Evolutionary conservation across 2,113 vertebrate genomes (phyloP).

Genomic region (Myotis davidii): DNA sequence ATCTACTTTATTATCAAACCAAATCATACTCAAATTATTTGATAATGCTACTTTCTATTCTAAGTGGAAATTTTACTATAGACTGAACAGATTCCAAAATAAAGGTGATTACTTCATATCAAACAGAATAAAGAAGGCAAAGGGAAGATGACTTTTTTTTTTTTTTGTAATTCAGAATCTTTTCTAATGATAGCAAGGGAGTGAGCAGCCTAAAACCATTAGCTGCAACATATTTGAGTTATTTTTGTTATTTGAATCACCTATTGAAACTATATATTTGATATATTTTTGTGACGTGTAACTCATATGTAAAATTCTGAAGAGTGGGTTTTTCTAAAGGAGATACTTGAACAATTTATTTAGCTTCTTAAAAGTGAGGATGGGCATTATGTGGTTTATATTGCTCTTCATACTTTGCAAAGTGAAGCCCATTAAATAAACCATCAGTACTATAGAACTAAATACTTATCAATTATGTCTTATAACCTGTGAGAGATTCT

Average conservation of each 20-base stretch:
- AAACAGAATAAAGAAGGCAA: not conserved
- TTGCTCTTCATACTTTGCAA: not conserved
- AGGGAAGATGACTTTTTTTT: not conserved
- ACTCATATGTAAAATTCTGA: constrained; percentile 40
- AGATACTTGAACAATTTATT: constrained; percentile 47
- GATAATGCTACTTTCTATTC: not conserved
- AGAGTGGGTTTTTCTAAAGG: not conserved
- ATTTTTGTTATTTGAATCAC: not conserved
- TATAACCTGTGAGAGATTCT: not conserved
- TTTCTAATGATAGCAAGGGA: not conserved
- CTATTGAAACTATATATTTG: not conserved
- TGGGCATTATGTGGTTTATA: constrained; percentile 32
- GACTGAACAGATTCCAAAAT: not conserved
- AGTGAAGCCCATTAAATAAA: constrained; percentile 36
- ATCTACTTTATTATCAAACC: not conserved
- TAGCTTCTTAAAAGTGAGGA: constrained; percentile 31
- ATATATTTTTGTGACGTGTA: constrained; percentile 23
- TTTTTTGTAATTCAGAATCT: not conserved
- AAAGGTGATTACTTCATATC: not conserved
- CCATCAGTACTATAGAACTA: not conserved
- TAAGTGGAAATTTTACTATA: not conserved
- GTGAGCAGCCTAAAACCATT: not conserved
- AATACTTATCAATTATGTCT: constrained; percentile 5
- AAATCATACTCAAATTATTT: not conserved
- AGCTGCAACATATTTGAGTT: not conserved